Evolutionary conservation across 2,797 vertebrate genomes (phyloP).

Genomic region (Arrhamphus sclerolepis): DNA sequence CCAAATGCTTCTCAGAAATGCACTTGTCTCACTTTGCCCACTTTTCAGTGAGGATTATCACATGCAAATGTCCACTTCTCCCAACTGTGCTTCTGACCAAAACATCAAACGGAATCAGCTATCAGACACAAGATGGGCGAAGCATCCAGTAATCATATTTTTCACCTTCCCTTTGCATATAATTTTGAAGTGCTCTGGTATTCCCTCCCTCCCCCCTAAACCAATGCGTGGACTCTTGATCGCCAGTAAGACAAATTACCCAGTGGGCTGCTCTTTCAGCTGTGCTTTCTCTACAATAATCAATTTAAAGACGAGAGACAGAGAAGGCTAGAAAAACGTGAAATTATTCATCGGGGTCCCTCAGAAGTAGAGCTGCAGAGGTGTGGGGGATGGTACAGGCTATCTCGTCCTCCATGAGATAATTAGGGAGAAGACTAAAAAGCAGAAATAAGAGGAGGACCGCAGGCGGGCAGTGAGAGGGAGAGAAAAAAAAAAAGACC

Average conservation of each 20-base stretch:
- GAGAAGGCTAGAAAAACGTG: conserved; percentile 71
- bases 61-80: conserved; percentile 57
- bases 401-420: conserved; percentile 65
- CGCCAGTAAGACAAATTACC: conserved; percentile 79
- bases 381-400: conserved; percentile 66
- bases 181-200: conserved; percentile 35
- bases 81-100: conserved; percentile 68
- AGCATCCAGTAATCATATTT: conserved; percentile 62
- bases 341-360: conserved; percentile 81
- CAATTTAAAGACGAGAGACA: conserved; percentile 76
- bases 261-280: conserved; percentile 73
- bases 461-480: conserved; percentile 27
- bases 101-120: conserved; percentile 79
- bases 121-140: conserved; percentile 64
- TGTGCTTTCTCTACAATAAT: conserved; percentile 79
- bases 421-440: conserved; percentile 73
- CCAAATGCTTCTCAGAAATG: conserved; percentile 50
- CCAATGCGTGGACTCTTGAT: conserved; percentile 57
- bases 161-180: conserved; percentile 61
- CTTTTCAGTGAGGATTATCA: conserved; percentile 36
- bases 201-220: conserved; percentile 45
- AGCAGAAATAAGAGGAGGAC: conserved; percentile 41
- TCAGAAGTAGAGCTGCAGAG: conserved; percentile 47
- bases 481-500: conserved; percentile 1
- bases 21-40: conserved; percentile 40